Evolutionary conservation across 2,797 vertebrate species (phyloP).

Genomic region (Sparidentex hasta): DNA sequence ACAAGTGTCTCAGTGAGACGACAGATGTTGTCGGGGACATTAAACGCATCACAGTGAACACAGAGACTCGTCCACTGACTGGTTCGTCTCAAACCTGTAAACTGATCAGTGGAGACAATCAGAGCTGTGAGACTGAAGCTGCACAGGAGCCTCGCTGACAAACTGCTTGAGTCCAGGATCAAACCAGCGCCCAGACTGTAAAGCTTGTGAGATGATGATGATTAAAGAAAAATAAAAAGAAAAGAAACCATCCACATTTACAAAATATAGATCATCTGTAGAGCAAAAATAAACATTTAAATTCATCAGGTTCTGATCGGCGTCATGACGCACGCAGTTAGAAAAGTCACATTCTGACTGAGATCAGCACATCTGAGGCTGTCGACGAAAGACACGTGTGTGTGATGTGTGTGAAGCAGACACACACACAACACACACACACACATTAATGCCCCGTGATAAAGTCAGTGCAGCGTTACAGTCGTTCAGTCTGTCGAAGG

Average conservation of each 20-base stretch:
- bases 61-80: too few species aligned
- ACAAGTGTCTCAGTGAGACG: too few species aligned
- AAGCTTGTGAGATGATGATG: constrained; percentile 10
- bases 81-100: too few species aligned
- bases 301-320: constrained; percentile 15
- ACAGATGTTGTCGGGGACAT: too few species aligned
- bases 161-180: background rate
- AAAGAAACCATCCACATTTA: constrained; percentile 1
- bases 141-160: background rate
- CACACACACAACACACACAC: constrained; percentile 7
- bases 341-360: constrained; percentile 17
- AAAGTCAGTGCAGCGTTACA: constrained; percentile 63
- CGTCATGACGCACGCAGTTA: constrained; percentile 14
- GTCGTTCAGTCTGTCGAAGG: constrained; percentile 61
- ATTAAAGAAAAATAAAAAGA: background rate
- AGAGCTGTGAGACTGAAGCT: background rate
- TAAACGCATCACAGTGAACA: too few species aligned
- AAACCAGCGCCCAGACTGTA: background rate
- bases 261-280: constrained; percentile 55
- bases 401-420: background rate
- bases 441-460: constrained; percentile 34
- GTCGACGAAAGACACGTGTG: constrained; percentile 3
- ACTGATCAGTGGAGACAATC: too few species aligned
- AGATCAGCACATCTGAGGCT: background rate
- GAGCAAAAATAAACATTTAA: constrained; percentile 48